Evolutionary conservation across 2,888 invertebrate species (phyloP), one percentile per base, ranked within the genome.

Genomic region (Drosophila seclusa): DNA sequence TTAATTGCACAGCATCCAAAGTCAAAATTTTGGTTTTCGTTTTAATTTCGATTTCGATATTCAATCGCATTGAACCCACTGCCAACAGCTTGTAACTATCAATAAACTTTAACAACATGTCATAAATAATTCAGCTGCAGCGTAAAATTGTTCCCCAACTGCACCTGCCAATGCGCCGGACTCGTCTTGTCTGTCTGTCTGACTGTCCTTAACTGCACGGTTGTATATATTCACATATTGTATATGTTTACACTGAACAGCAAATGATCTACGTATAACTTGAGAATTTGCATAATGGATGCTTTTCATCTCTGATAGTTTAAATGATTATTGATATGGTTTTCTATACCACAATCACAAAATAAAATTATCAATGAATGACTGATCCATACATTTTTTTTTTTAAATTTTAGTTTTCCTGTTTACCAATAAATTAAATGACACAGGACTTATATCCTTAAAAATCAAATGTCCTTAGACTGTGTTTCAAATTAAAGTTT

Each of bases 121-220:
- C 74, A 73, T 77, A 87, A 87, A 82, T 89, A 82, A 61, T 48
- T 61, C 67, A 55, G 63, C 62, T 65, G 42, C 77, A 58, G 87
- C 82, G 67, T 73, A 69, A 80, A 85, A 89, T 79, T 88, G 74
- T 89, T 85, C 68, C 75, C 68, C 75, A 88, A 76, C 80, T 82
- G 86, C 90, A 85, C 78, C 90, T 85, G 90, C 89, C 68, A 79
- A 79, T 74, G 71, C 73, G 62, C 40, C 36, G 57, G 31, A 62
- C 60, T 63, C 45, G 18, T 16, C 6, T n/a, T 21, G 54, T 53
- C 57, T 58, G 48, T 49, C 31, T n/a, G 27, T 24, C 11, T 45
- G 40, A 8, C 54, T 29, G 40, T 72, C 38, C 55, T 52, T 53
- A 49, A 32, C 40, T n/a, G 24, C 57, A 61, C n/a, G 53, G 45